A percentile compares a stretch with the other conserved stretches of the same genome.
Conservation (phyloP, 2,888 invertebrate genomes). For the Brenthis hecate region DNA sequence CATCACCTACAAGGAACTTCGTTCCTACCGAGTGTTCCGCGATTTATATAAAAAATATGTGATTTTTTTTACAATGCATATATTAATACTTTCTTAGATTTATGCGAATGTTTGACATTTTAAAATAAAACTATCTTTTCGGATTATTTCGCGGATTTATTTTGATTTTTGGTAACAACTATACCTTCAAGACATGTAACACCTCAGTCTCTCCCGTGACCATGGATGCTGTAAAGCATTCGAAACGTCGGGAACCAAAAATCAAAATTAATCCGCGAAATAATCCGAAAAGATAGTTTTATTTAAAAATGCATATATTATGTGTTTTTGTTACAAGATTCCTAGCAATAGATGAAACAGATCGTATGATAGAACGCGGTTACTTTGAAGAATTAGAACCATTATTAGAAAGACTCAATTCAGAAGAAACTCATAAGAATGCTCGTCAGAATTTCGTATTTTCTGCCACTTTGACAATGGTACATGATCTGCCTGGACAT, state of each 20-base stretch:
- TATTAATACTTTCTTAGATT: too few relatives aligned
- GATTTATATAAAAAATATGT: background rate
- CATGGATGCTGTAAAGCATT: too few relatives aligned
- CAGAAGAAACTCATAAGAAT: slow-evolving; percentile 81
- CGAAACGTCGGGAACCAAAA: too few relatives aligned
- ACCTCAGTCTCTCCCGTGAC: too few relatives aligned
- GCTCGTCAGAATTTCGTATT: slow-evolving; percentile 96
- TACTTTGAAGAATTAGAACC: slow-evolving; percentile 96
- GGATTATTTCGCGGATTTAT: too few relatives aligned
- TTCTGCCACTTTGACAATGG: slow-evolving; percentile 97
- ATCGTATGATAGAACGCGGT: slow-evolving; percentile 97
- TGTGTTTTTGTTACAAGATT: slow-evolving; percentile 81
- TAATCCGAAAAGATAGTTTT: too few relatives aligned
- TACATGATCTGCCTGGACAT: slow-evolving; percentile 91
- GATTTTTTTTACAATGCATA: background rate
- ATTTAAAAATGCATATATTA: background rate
- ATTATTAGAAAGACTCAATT: slow-evolving; percentile 90
- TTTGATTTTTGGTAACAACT: too few relatives aligned
- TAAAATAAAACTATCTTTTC: too few relatives aligned
- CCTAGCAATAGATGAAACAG: slow-evolving; percentile 98
- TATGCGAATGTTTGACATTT: too few relatives aligned
- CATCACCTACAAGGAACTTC: background rate
- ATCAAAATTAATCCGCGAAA: too few relatives aligned
- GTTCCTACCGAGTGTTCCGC: background rate
- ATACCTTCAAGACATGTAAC: too few relatives aligned